Evolutionary conservation across 2,113 vertebrate species (phyloP), one percentile per base, ranked within the genome.

Genomic region (Glareola pratincola): DNA sequence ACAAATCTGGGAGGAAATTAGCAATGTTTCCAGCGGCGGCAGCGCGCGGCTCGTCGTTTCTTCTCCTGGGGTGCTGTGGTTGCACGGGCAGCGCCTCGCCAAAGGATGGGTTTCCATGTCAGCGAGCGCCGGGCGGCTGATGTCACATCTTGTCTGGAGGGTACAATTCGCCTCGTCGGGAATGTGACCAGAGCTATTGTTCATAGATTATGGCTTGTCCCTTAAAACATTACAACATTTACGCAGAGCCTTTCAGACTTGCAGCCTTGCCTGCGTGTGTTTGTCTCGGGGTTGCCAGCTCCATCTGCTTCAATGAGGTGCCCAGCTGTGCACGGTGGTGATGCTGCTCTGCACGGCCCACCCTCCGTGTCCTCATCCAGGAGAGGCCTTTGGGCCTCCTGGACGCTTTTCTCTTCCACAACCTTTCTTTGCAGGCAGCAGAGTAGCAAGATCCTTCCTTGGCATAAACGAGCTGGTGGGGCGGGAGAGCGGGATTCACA

Each of bases 351-450:
- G 71, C 63, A 8, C 13, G 32, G 62, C 64, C 56, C 78, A 8
- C 1, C 2, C 54, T 36, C 36, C 1, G 0, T 26, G 43, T 41
- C 69, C 57, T 51, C 1, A 0, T 12, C 53, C 53, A 50, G 14
- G 14, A 32, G 36, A 69, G 39, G 29, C 14, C 30, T 23, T 22
- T 30, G 18, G 45, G 39, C 37, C 23, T 81, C 34, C 64, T 50
- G 47, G 1, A 32, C 1, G 1, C 30, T 66, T 2, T 51, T 34
- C 18, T 47, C 34, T 48, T 75, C 51, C 77, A 53, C 62, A 79
- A 2, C 43, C 29, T 29, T 37, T 54, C 30, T 39, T 72, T 62
- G 64, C 45, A 73, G 75, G 66, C 57, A 29, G 15, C 23, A 67
- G 23, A 66, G 32, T 1, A 76, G 26, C 29, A 26, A 32, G 50